Base-by-base conservation (phyloP, 1,140 invertebrate genomes). In the Drosophila hydei region DNA sequence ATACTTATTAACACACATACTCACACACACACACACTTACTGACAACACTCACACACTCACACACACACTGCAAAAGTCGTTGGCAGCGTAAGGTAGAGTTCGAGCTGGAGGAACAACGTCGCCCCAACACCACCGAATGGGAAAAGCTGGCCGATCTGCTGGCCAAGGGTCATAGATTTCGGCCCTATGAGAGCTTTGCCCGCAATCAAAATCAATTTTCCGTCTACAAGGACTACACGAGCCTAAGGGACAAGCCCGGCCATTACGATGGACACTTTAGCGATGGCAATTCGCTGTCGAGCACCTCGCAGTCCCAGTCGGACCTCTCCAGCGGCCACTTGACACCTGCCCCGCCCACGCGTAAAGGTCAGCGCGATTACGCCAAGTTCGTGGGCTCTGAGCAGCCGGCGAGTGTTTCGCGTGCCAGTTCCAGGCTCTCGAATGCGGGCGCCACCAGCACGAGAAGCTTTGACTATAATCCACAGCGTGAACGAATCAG, bases 111-210 rank as follows among this genome's bases (percentile, higher is more conserved):
- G 8, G 79, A 83, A 5, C 58, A 48, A 11, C 77, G 18, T 2
- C 73, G 89, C 9, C 89, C 89, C 12, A 75, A 51, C 40, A 91
- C 89, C 25, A 91, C 89, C 14, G 89, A 91, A 36, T 91, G 89
- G 89, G 89, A 91, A 14, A 91, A 81, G 30, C 79, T 88, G 56
- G 89, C 89, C 6, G 89, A 91, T 64, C 71, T 81, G 23, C 45
- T 91, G 65, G 85, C 89, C 30, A 77, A 83, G 18, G 80, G 61
- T 54, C 75, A 76, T 12, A 89, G 79, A 48, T 85, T 88, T 47
- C 80, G 81, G 56, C 88, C 88, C 0, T 83, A 90, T 23, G 88
- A 90, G 42, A 89, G 72, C 12, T 90, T 89, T 18, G 73, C 25
- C 4, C 79, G 76, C 19, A 55, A 58, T 36, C 68, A 83, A 19